Conservation (phyloP, 2,888 invertebrate species). For the Ennomos quercinarius region DNA sequence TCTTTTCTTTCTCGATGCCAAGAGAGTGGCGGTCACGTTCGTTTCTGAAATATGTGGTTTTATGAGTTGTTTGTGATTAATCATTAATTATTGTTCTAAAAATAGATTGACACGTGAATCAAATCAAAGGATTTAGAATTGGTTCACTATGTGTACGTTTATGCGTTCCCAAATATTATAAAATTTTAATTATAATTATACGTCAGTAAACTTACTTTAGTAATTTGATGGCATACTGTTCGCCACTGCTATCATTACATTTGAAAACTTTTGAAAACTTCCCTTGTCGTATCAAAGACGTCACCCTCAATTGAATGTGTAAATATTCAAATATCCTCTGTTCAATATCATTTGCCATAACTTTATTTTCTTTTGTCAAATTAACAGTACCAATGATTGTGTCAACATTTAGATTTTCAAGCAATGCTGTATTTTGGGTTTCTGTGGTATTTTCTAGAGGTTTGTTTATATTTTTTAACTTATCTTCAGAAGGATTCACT, state of each 20-base stretch:
- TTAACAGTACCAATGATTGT: conserved; percentile 2
- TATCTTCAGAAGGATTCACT: not conserved
- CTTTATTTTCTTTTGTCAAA: conserved; percentile 3
- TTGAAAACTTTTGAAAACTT: conserved; percentile 56
- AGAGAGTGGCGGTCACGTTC: not conserved
- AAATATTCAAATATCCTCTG: conserved; percentile 39
- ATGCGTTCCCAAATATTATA: no score
- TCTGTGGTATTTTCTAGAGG: not conserved
- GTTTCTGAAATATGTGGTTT: conserved; percentile 29
- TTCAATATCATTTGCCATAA: conserved; percentile 36
- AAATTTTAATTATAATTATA: not conserved
- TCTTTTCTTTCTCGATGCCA: conserved; percentile 40
- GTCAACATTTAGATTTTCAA: not conserved
- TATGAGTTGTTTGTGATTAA: no score
- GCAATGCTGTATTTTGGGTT: not conserved
- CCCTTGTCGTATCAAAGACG: conserved; percentile 49
- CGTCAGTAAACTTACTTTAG: conserved; percentile 48
- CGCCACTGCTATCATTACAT: conserved; percentile 44
- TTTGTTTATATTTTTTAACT: not conserved
- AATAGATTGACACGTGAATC: no score
- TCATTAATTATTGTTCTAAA: no score
- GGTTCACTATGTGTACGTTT: no score
- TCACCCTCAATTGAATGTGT: conserved; percentile 40
- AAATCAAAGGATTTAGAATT: no score
- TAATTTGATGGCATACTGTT: conserved; percentile 54